Evolutionary conservation across 2,113 vertebrate species (phyloP), one percentile per base, ranked within the genome.

Genomic region (Silurus meridionalis): DNA sequence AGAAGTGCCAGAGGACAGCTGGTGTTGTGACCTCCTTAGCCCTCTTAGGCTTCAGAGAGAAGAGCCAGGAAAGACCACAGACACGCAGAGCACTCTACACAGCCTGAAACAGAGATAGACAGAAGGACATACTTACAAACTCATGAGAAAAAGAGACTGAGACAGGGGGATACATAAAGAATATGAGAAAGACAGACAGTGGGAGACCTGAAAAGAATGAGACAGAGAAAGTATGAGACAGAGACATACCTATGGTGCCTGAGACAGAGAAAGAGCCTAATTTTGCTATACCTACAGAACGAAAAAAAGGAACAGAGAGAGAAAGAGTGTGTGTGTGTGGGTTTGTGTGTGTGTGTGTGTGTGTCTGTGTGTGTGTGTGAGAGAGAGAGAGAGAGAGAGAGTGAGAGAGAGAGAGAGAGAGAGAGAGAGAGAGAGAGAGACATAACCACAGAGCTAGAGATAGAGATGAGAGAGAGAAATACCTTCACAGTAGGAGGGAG

Each of bases 1-100:
- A 84, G 88, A 87, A 92, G 90, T 89, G 85, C 78, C 89, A 91
- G 85, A 90, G 91, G 92, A 94, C 94, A 94, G 93, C 93, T 92
- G 93, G 92, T 92, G 92, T 91, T 88, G 83, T 87, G 88, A 92
- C 92, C 92, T 90, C 90, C 87, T 91, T 87, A 92, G 92, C 57
- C 93, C 92, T 92, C 88, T 84, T 85, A 74, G 85, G 91, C 83
- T 87, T 87, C 69, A 89, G 85, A 90, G 92, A 83, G 25, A 81
- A 67, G 83, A 58, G 66, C 74, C 82, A 78, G 71, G 21, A 84
- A 48, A 83, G 82, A 87, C 80, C 85, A 85, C 82, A 77, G 14
- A 78, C 83, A 89, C 50, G 81, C 85, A 71, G 85, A 0, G 13
- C 52, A 86, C 57, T 80, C 83, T 82, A 80, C 80, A 83, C 50